phyloP scores from a whole-genome alignment of 2,797 vertebrate genomes.

The Ciconia nigra region DNA sequence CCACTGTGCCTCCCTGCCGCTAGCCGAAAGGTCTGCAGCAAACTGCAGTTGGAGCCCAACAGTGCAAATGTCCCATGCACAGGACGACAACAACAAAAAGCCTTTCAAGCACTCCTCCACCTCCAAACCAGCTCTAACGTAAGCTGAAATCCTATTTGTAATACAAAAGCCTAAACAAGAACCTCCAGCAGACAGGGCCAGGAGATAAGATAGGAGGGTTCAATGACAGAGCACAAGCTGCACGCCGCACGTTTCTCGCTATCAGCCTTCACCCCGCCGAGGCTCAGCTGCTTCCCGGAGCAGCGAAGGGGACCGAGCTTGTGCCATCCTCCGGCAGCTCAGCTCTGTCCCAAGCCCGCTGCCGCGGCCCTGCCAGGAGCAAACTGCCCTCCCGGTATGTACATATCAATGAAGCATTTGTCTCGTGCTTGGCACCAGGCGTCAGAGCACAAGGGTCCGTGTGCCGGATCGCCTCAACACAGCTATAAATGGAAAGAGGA shows the following conservation, averaged over 20 bases:
- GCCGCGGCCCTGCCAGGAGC: not conserved
- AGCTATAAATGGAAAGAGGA: constrained; percentile 44
- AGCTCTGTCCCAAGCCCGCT: not conserved
- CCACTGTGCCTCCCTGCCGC: too few relatives aligned
- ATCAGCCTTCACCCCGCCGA: not conserved
- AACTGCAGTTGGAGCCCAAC: not conserved
- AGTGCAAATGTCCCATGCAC: rapidly evolving
- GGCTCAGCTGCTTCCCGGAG: not conserved
- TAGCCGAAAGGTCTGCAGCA: not conserved
- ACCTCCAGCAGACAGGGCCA: not conserved
- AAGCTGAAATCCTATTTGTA: not conserved
- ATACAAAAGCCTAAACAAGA: not conserved
- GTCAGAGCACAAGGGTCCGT: not conserved
- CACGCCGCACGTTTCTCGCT: not conserved
- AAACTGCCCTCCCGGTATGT: not conserved
- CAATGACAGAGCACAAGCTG: not conserved
- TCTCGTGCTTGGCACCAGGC: constrained; percentile 38
- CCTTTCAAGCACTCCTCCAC: rapidly evolving
- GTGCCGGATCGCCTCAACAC: not conserved
- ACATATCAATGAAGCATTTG: constrained; percentile 27
- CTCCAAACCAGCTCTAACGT: not conserved
- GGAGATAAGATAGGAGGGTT: not conserved
- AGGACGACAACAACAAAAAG: rapidly evolving
- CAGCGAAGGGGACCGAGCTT: not conserved
- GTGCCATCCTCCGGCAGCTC: not conserved